Evolutionary conservation across 2,113 vertebrate species (phyloP), one percentile per base, ranked within the genome.

Genomic region (Archilochus colubris): DNA sequence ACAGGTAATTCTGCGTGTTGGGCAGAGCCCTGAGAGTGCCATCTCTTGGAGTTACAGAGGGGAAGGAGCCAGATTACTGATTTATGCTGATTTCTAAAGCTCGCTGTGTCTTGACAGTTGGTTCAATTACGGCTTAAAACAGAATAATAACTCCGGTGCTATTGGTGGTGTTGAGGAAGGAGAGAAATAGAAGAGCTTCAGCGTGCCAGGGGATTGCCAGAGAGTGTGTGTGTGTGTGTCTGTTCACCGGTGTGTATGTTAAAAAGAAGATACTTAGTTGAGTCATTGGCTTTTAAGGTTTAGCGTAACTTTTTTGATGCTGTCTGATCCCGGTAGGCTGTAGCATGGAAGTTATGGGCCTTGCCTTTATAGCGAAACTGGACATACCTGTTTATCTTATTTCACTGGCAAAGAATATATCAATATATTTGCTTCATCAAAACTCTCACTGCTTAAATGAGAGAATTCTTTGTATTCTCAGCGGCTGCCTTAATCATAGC

Each of bases 381-480:
- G 96, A 86, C 90, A 0, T 96, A 93, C 96, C 91, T 95, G 97
- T 97, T 97, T 78, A 10, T 31, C 83, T 96, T 73, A 93, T 58
- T 95, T 51, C 74, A 66, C 63, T 92, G 86, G 66, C 81, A 85
- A 54, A 77, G 67, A 66, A 46, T 40, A 50, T 68, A 81, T 95
- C 93, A 81, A 51, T 95, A 14, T 36, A 89, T 80, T 87, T 95
- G 25, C 55, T 93, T 82, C 64, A 27, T 86, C 81, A 57, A 16
- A 78, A 54, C 61, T 44, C 68, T 80, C 2, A 4, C 82, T 78
- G 57, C 68, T 90, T 76, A 84, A 83, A 88, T 86, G 36, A 43
- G 64, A 81, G 30, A 44, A 38, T 87, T 87, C 28, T 51, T 90
- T 46, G 15, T 59, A 9, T 82, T 93, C 36, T 67, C 28, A 57